Percentiles rank a stretch among this genome's conserved stretches.
These are phyloP conservation scores for Falco columbarius DNA, from an alignment of 2,797 vertebrate genomes.

Conservation along the genomic window DNA sequence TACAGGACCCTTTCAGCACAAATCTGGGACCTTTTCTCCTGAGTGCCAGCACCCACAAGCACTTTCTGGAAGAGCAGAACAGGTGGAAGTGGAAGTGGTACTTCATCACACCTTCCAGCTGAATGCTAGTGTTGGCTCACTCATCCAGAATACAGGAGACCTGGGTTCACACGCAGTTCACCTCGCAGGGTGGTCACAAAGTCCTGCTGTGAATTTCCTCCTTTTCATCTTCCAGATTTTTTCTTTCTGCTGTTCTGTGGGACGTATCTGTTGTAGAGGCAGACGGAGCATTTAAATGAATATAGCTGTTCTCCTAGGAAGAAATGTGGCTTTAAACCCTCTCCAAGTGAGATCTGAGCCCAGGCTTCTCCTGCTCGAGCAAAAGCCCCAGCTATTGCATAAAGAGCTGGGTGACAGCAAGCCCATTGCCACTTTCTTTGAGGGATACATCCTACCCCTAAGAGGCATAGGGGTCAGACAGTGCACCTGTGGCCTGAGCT, in stretches of 20 bases:
- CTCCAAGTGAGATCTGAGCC: background rate
- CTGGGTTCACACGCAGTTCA: background rate
- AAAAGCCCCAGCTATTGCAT: background rate
- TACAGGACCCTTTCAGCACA: background rate
- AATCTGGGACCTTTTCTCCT: background rate
- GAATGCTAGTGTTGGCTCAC: background rate
- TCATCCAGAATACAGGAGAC: background rate
- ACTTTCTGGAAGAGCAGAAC: background rate
- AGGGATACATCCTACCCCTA: background rate
- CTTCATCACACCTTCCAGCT: background rate
- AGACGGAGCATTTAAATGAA: background rate
- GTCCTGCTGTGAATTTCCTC: background rate
- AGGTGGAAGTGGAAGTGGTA: background rate
- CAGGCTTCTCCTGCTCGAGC: background rate
- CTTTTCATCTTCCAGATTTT: background rate
- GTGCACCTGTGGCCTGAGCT: fast-evolving
- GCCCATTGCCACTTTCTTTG: background rate
- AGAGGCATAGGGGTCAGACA: background rate
- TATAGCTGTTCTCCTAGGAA: background rate
- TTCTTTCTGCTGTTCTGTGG: background rate
- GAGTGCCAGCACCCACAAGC: background rate
- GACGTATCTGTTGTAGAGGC: background rate
- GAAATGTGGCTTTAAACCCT: background rate
- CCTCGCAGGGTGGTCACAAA: background rate
- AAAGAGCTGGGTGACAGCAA: background rate